Base-by-base conservation (phyloP, 2,888 invertebrate species). In the Netelia virgata region DNA sequence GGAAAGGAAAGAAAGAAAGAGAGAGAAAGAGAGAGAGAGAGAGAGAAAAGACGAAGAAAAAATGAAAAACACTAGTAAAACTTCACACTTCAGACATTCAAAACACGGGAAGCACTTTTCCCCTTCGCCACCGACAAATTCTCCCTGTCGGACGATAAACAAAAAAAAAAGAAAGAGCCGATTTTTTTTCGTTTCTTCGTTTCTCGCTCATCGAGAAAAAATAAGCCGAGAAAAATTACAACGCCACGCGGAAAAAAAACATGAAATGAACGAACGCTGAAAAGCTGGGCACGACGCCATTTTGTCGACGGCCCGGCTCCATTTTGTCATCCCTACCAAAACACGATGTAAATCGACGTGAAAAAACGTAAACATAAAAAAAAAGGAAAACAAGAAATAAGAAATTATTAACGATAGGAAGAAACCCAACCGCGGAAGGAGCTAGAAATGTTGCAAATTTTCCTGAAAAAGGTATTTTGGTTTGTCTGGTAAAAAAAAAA, bases 51-150 rank as follows among this genome's bases (percentile, higher is more conserved):
- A n/a, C 8, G 10, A 64, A 41, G 43, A 9, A 9, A 41, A 41
- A 41, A 41, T 6, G 36, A 36, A 36, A 36, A 36, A 36, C 36
- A 36, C 36, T 0, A 36, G 3, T 3, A 20, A 74, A 78, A 74
- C 78, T 64, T 55, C 79, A 47, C 64, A 70, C 79, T 79, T 83
- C 83, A 79, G 64, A 55, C 50, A 47, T 23, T 63, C 36, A 36
- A 36, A 36, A 36, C 8, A 36, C 57, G 66, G 20, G 23, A 63
- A 36, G 28, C 41, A 5, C 2, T 10, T 63, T 70, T 61, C 68
- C 23, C 50, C 9, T 53, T 23, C 9, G 5, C n/a, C 41, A 66
- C 53, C 68, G 66, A 72, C 72, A 73, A 59, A 53, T 50, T 50
- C 0, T 47, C 36, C 0, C 57, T 47, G 68, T 80, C 74, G 23